Conservation (phyloP, 2,797 vertebrate species). For the Eleutherodactylus coqui region DNA sequence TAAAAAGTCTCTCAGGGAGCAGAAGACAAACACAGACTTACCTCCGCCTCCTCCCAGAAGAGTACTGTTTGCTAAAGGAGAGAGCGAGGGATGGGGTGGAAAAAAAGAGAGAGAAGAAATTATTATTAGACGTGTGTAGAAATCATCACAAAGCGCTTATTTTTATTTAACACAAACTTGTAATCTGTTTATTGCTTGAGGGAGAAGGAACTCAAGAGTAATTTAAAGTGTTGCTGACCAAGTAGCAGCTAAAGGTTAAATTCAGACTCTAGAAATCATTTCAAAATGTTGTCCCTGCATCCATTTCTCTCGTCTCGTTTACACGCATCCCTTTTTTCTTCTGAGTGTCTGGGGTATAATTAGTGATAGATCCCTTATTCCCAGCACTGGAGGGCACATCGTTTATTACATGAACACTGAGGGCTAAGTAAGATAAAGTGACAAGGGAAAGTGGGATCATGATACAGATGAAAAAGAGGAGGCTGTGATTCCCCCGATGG, state of each 20-base stretch:
- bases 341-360: constrained; percentile 71
- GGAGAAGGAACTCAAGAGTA: constrained; percentile 27
- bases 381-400: constrained; percentile 68
- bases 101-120: constrained; percentile 1
- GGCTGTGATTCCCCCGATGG: constrained; percentile 12
- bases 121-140: constrained; percentile 29
- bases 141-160: constrained; percentile 3
- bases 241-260: constrained; percentile 25
- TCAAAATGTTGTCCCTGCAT: constrained; percentile 13
- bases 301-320: constrained; percentile 18
- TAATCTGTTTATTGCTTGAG: constrained; percentile 19
- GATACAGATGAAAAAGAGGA: constrained; percentile 5
- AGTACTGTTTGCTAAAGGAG: constrained; percentile 74
- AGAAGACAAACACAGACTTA: constrained; percentile 66
- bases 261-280: background rate
- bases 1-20: constrained; percentile 36
- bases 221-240: constrained; percentile 35
- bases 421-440: constrained; percentile 74
- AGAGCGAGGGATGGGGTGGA: constrained; percentile 26
- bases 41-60: constrained; percentile 75
- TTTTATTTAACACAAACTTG: constrained; percentile 9
- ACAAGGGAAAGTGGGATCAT: constrained; percentile 30
- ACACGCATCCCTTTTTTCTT: constrained; percentile 50
- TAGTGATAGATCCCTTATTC: constrained; percentile 70
- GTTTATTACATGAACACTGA: constrained; percentile 72